phyloP scores from a whole-genome alignment of 2,888 invertebrate species.

The Philopedon plagiatum region DNA sequence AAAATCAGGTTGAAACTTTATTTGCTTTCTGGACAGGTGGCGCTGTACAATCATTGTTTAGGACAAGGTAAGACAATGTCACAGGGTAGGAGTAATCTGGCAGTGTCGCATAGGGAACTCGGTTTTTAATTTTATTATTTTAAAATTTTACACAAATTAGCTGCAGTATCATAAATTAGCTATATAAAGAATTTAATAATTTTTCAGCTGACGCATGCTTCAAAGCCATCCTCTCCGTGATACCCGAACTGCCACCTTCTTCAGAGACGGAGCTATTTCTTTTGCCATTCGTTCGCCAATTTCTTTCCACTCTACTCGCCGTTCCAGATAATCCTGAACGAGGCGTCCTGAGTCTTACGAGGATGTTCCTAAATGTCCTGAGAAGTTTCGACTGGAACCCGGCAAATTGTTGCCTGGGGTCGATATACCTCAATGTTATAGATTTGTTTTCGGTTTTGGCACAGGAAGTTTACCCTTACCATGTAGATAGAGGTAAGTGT shows the following conservation, averaged over 20 bases:
- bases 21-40: slow-evolving; percentile 89
- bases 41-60: slow-evolving; percentile 89
- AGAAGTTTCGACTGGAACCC: slow-evolving; percentile 82
- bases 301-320: slow-evolving; percentile 85
- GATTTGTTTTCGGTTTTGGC: slow-evolving; percentile 85
- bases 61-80: slow-evolving; percentile 82
- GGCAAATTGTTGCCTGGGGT: slow-evolving; percentile 76
- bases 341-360: slow-evolving; percentile 85
- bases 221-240: slow-evolving; percentile 86
- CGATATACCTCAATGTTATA: slow-evolving; percentile 82
- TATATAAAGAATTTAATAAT: slow-evolving; percentile 1
- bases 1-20: slow-evolving; percentile 87
- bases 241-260: slow-evolving; percentile 86
- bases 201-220: slow-evolving; percentile 92
- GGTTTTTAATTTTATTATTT: too few species aligned
- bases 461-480: slow-evolving; percentile 89
- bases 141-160: too few species aligned
- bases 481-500: slow-evolving; percentile 81
- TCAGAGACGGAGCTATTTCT: slow-evolving; percentile 81
- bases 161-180: neutral
- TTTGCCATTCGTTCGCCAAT: slow-evolving; percentile 80
- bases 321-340: slow-evolving; percentile 93
- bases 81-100: too few species aligned
- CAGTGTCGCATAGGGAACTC: too few species aligned
- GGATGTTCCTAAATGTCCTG: slow-evolving; percentile 85